Base-by-base conservation (phyloP, 2,113 vertebrate species). In the Gambusia affinis region DNA sequence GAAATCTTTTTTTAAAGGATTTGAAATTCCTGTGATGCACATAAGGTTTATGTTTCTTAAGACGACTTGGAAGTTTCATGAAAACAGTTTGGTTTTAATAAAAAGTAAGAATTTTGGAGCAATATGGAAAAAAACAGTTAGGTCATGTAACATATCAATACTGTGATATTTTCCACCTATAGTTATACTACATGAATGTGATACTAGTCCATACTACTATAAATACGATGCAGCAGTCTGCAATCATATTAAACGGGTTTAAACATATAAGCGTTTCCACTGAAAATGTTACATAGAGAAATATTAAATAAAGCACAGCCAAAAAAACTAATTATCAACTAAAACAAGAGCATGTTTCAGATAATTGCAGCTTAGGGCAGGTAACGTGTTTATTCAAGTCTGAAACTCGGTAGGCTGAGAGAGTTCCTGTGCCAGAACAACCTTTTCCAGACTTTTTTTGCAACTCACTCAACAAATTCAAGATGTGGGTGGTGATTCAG, bases 271-370 rank as follows among this genome's bases (percentile, higher is more conserved):
- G 47, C 1, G 5, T 22, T 51, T 51, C 47, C 14, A 42, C 39
- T 15, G 61, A 70, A 42, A 10, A 1, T 39, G 62, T 28, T 42
- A 28, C 2, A 33, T 35, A 33, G 24, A 60, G 67, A 64, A 61
- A 28, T 47, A 67, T 37, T 22, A 62, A 7, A 47, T 62, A 30
- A 69, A 5, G 64, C 57, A 64, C 47, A 74, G 42, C 60, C 64
- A 64, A 31, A 68, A 27, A 70, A 57, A 12, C 60, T 63, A 67
- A 72, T 83, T 69, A 75, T 65, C 44, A 57, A 74, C 39, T n/a
- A 0, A 3, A 54, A 51, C 64, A 63, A 27, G 22, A 30, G 51
- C 12, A 42, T 12, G 22, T 42, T 60, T 10, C 60, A 28, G 44
- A 60, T 65, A 80, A 64, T 70, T 37, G 39, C 12, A 30, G 60